These are phyloP conservation scores for Tholera decimalis DNA, from an alignment of 2,888 invertebrate species.

Conservation along the genomic window DNA sequence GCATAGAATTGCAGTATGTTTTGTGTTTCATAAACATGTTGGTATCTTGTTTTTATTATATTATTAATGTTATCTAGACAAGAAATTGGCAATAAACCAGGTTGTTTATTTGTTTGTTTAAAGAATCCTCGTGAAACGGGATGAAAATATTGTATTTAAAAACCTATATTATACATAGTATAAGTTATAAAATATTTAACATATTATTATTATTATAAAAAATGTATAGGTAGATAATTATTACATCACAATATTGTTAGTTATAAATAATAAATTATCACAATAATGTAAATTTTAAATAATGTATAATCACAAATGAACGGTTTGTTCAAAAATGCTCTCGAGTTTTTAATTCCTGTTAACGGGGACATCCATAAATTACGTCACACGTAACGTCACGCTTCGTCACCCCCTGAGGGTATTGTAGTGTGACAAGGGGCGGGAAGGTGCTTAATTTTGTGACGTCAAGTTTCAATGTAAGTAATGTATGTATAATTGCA, in stretches of 20 bases:
- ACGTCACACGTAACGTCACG: too few species aligned
- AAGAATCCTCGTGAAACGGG: conserved; percentile 34
- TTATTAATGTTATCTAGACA: conserved; percentile 10
- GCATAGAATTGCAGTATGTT: too few species aligned
- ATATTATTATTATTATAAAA: conserved; percentile 20
- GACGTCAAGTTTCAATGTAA: too few species aligned
- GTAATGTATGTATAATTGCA: too few species aligned
- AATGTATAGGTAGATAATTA: conserved; percentile 9
- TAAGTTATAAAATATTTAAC: conserved; percentile 37
- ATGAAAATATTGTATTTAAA: conserved; percentile 30
- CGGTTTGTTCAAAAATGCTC: neutral
- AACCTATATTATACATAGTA: neutral
- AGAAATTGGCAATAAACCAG: conserved; percentile 21
- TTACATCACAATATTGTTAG: neutral
- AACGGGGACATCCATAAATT: too few species aligned
- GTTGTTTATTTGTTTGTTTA: conserved; percentile 20
- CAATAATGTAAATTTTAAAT: conserved; percentile 25
- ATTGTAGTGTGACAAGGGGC: too few species aligned
- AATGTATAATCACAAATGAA: conserved; percentile 1
- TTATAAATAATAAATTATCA: conserved; percentile 13
- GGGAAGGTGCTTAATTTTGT: too few species aligned
- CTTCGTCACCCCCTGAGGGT: too few species aligned
- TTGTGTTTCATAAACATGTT: too few species aligned
- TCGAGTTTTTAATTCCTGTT: too few species aligned
- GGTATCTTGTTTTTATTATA: neutral